A percentile compares a stretch with the other conserved stretches of the same genome.
phyloP scores from a whole-genome alignment of 2,888 invertebrate genomes.

The Tetramorium bicarinatum region DNA sequence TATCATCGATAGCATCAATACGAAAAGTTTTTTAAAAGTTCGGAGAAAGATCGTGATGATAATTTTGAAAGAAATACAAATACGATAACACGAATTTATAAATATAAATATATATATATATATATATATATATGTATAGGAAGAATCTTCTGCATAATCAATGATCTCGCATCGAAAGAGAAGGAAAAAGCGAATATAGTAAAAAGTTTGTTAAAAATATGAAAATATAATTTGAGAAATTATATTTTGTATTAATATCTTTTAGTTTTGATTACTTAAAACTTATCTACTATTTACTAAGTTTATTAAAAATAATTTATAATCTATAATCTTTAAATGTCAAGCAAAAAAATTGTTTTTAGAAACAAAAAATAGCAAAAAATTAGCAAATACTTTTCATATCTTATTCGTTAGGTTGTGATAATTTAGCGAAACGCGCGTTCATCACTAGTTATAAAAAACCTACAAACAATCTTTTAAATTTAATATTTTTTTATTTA shows the following conservation, averaged over 20 bases:
- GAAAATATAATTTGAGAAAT: not conserved
- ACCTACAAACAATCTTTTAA: not conserved
- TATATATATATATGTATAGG: no score
- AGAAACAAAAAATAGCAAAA: no score
- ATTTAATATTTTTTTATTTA: not conserved
- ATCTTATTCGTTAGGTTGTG: no score
- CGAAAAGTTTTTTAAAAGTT: not conserved
- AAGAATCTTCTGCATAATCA: not conserved
- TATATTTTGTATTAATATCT: slow-evolving; percentile 2
- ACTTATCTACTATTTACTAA: not conserved
- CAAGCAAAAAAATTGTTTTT: no score
- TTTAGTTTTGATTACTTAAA: not conserved
- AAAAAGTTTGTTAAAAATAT: not conserved
- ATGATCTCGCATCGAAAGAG: not conserved
- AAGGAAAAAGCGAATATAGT: not conserved
- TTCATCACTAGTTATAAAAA: no score
- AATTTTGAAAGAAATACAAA: not conserved
- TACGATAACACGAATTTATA: not conserved
- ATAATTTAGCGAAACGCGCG: no score
- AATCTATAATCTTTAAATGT: not conserved
- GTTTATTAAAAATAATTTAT: not conserved
- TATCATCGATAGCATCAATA: not conserved
- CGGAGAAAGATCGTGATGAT: not conserved
- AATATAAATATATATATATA: not conserved
- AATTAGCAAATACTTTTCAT: no score